Conservation (phyloP, 2,113 vertebrate genomes). For the Chionodraco myersi region DNA sequence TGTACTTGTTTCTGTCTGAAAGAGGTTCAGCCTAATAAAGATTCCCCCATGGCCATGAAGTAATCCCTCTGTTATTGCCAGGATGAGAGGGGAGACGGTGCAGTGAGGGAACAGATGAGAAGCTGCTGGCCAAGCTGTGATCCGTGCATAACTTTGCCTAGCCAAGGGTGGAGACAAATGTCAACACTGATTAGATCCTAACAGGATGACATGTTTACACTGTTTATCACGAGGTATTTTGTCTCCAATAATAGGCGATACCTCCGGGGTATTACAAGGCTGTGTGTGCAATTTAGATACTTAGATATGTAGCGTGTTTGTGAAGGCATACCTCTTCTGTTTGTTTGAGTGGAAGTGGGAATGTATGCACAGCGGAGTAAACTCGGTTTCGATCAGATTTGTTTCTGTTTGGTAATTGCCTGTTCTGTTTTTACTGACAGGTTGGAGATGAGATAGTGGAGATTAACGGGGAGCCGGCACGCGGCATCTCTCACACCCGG, state of each 20-base stretch:
- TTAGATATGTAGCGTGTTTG: conserved; percentile 9
- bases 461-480: conserved; percentile 96
- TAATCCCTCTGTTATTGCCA: conserved; percentile 36
- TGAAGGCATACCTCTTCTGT: background rate
- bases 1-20: conserved; percentile 1
- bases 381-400: background rate
- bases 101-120: conserved; percentile 14
- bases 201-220: conserved; percentile 62
- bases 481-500: conserved; percentile 96
- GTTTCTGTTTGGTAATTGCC: conserved; percentile 15
- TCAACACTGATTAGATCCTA: conserved; percentile 70
- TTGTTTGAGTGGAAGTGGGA: conserved; percentile 6
- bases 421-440: conserved; percentile 74
- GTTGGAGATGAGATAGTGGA: conserved; percentile 99
- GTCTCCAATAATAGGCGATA: conserved; percentile 58
- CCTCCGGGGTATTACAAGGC: conserved; percentile 33
- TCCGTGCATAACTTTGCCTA: conserved; percentile 53
- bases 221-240: conserved; percentile 52
- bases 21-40: conserved; percentile 20
- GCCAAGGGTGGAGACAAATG: conserved; percentile 85
- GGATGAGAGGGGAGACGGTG: conserved; percentile 19
- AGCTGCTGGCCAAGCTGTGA: conserved; percentile 44
- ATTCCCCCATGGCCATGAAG: conserved; percentile 16
- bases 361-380: background rate
- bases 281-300: background rate